A percentile compares a stretch with the other conserved stretches of the same genome.
phyloP scores from a whole-genome alignment of 2,113 vertebrate species.

The Mus pahari region DNA sequence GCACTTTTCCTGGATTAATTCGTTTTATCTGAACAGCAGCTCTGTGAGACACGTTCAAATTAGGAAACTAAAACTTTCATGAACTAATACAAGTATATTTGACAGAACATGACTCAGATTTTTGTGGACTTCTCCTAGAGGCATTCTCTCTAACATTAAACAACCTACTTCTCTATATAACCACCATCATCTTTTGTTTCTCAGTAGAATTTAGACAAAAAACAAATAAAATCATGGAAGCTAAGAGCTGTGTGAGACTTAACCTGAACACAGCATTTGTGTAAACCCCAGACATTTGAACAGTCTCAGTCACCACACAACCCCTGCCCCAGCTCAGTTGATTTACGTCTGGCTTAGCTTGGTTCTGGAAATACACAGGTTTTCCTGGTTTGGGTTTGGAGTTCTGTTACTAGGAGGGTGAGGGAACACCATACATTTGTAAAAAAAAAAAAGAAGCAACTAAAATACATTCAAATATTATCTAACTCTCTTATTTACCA shows the following conservation, averaged over 20 bases:
- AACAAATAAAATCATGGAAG: not conserved
- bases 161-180: not conserved
- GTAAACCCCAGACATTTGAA: not conserved
- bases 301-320: not conserved
- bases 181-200: not conserved
- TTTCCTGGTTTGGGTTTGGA: constrained; percentile 5
- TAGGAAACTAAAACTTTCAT: not conserved
- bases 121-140: not conserved
- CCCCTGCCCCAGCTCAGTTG: not conserved
- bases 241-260: not conserved
- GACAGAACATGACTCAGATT: not conserved
- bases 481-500: not conserved
- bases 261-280: not conserved
- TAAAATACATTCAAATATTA: not conserved
- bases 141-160: not conserved
- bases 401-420: not conserved
- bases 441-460: not conserved
- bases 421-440: not conserved
- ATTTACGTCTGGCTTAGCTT: not conserved
- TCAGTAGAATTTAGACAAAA: not conserved
- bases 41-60: not conserved
- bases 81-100: not conserved
- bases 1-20: not conserved
- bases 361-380: constrained; percentile 42
- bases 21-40: not conserved